Evolutionary conservation across 2,888 invertebrate species (phyloP).

Genomic region (Labia minor): DNA sequence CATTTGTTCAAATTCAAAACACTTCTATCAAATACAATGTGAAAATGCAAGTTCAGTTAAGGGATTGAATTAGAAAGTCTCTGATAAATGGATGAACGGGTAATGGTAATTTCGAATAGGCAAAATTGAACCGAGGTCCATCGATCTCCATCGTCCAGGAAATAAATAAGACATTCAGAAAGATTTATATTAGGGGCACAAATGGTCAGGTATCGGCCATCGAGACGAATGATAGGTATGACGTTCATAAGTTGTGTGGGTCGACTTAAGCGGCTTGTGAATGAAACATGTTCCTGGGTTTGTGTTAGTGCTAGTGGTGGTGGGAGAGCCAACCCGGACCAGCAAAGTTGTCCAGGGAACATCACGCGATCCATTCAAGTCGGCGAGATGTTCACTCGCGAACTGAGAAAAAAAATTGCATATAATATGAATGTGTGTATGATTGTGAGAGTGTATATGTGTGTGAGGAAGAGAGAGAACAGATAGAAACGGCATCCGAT

Average conservation of each 20-base stretch:
- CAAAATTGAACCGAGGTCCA: neutral
- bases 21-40: no score
- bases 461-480: neutral
- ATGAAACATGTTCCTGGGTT: neutral
- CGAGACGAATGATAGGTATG: neutral
- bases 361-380: neutral
- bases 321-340: neutral
- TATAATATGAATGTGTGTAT: no score
- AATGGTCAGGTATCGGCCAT: neutral
- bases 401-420: neutral
- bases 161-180: neutral
- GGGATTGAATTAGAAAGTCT: neutral
- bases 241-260: neutral
- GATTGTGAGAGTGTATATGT: no score
- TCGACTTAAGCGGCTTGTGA: neutral
- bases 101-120: neutral
- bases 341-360: neutral
- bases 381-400: neutral
- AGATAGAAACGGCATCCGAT: no score
- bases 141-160: no score
- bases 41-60: no score
- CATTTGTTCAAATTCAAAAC: constrained; percentile 13
- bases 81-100: neutral
- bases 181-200: neutral
- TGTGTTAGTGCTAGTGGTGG: neutral